These are phyloP conservation scores for Ylistrum balloti DNA, from an alignment of 1,140 invertebrate genomes.

Conservation along the genomic window DNA sequence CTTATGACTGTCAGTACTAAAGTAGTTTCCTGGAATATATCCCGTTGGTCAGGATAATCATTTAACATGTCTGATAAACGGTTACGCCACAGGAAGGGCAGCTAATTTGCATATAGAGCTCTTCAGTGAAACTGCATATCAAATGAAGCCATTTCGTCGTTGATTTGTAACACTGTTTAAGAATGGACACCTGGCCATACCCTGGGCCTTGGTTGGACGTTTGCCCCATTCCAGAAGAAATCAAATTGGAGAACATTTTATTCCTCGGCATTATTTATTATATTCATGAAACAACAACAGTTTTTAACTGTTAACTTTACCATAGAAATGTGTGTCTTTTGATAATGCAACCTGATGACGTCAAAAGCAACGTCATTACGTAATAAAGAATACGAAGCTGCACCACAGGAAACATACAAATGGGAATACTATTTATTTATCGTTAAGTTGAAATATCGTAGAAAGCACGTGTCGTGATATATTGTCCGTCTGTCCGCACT, in stretches of 20 bases:
- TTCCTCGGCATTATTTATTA: background rate
- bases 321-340: background rate
- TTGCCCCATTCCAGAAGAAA: background rate
- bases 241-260: background rate
- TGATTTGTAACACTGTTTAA: background rate
- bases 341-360: background rate
- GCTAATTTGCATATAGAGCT: conserved; percentile 4
- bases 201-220: background rate
- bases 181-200: background rate
- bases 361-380: background rate
- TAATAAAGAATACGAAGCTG: background rate
- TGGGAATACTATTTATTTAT: conserved; percentile 15
- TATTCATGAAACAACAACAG: background rate
- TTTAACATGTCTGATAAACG: background rate
- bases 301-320: background rate
- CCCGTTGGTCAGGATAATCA: background rate
- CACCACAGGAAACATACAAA: background rate
- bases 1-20: background rate
- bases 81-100: background rate
- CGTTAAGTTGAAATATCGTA: conserved; percentile 34
- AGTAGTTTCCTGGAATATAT: background rate
- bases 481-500: conserved; percentile 10
- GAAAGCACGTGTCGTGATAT: background rate
- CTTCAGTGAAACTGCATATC: conserved; percentile 5
- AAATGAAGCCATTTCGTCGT: background rate